phyloP scores from a whole-genome alignment of 2,797 vertebrate genomes.

The Nasua narica region DNA sequence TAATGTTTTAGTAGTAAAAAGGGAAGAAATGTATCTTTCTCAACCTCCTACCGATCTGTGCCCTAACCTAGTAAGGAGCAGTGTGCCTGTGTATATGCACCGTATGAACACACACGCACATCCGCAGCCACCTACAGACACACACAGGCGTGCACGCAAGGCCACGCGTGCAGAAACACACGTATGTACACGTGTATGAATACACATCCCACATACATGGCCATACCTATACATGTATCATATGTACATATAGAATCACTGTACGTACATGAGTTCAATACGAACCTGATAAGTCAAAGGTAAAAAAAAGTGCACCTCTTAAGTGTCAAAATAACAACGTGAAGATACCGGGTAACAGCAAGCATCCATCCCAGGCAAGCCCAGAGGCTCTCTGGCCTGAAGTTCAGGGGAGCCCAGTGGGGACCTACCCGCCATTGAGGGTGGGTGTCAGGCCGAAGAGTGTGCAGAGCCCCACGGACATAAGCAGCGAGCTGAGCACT shows the following conservation, averaged over 20 bases:
- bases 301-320: not conserved
- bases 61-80: not conserved
- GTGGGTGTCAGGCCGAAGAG: slow-evolving; percentile 97
- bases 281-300: not conserved
- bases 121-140: rapidly evolving
- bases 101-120: not conserved
- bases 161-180: not conserved
- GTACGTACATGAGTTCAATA: not conserved
- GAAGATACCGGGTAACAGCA: not conserved
- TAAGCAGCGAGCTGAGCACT: slow-evolving; percentile 97
- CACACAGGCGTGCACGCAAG: not conserved
- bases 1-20: not conserved
- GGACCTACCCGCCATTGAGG: slow-evolving; percentile 95
- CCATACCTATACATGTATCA: too few species aligned
- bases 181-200: not conserved
- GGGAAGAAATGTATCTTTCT: not conserved
- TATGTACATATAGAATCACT: not conserved
- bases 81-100: not conserved
- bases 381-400: not conserved
- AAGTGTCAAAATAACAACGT: not conserved
- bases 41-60: not conserved
- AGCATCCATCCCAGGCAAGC: not conserved
- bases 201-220: rapidly evolving
- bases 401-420: not conserved
- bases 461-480: slow-evolving; percentile 98